Base-by-base conservation (phyloP, 2,797 vertebrate genomes). In the Gastrophryne carolinensis region DNA sequence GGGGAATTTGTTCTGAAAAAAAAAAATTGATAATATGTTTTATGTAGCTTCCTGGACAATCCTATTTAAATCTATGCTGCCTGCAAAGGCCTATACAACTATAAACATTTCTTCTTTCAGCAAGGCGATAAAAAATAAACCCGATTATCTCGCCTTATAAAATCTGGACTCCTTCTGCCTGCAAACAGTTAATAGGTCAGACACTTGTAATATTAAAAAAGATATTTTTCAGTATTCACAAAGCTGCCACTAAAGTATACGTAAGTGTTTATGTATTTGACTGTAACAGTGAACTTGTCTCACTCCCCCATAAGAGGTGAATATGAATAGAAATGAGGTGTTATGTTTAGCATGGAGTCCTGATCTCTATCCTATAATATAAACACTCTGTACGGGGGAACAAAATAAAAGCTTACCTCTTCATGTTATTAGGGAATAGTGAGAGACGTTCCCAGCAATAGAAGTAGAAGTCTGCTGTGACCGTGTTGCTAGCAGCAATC, bases 381-480 rank as follows among this genome's bases (percentile, higher is more conserved):
- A 63, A 63, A 73, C 58, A 63, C 47, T 50, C 15, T 53, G 32
- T 11, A 37, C 1, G 29, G 64, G 35, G 24, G 44, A 61, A 35
- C 15, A 63, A 54, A 81, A 11, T 71, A 63, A 54, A 81, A 11
- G 69, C 86, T 84, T 88, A 89, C 84, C 83, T 89, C 79, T 79
- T 64, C 7, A 56, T 19, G 58, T 81, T 39, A 56, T 73, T 75
- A 75, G 62, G 72, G 72, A 82, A 73, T 21, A 68, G 69, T 66
- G 81, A 24, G 23, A 0, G n/a, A 17, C 30, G 72, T 81, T 79
- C 80, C 61, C 79, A 86, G 81, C 89, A 87, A 87, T 84, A 83
- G 86, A 79, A 79, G n/a, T n/a, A n/a, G n/a, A 72, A 63, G 83
- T 86, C 82, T 84, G 57, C 79, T 68, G 79, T 72, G 66, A 79